These are phyloP conservation scores for Pandemis heparana DNA, from an alignment of 2,888 invertebrate species.

Conservation along the genomic window DNA sequence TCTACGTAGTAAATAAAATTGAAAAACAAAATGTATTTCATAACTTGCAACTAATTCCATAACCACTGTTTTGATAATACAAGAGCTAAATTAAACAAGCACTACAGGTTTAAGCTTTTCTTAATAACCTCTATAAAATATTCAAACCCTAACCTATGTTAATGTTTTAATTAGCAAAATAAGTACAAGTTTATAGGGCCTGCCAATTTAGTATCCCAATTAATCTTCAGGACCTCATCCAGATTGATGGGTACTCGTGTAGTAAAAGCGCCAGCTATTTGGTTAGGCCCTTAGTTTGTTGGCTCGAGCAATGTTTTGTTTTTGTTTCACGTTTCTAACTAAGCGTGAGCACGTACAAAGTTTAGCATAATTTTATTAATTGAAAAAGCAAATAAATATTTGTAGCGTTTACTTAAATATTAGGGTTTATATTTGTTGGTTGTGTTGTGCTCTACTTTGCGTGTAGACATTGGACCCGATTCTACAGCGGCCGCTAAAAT, in stretches of 20 bases:
- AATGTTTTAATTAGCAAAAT: slow-evolving; percentile 6
- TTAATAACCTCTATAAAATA: slow-evolving; percentile 1
- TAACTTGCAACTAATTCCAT: neutral
- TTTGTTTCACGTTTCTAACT: slow-evolving; percentile 17
- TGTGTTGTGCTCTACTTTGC: neutral
- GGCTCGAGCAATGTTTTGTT: slow-evolving; percentile 22
- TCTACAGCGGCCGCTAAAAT: no score
- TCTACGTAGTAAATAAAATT: no score
- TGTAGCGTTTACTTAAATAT: neutral
- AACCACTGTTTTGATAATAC: neutral
- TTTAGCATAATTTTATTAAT: slow-evolving; percentile 20
- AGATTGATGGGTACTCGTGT: slow-evolving; percentile 17
- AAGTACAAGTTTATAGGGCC: slow-evolving; percentile 9
- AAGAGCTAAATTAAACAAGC: neutral
- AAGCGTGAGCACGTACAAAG: slow-evolving; percentile 8
- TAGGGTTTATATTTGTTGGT: neutral
- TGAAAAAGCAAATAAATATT: slow-evolving; percentile 12
- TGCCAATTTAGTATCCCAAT: slow-evolving; percentile 28
- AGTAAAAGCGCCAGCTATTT: slow-evolving; percentile 28
- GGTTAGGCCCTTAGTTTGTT: slow-evolving; percentile 27
- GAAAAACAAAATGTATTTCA: neutral
- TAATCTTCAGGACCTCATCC: slow-evolving; percentile 6
- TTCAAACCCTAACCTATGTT: neutral
- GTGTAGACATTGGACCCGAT: neutral
- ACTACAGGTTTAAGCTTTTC: neutral